Evolutionary conservation across 2,113 vertebrate species (phyloP).

Genomic region (Eretmochelys imbricata): DNA sequence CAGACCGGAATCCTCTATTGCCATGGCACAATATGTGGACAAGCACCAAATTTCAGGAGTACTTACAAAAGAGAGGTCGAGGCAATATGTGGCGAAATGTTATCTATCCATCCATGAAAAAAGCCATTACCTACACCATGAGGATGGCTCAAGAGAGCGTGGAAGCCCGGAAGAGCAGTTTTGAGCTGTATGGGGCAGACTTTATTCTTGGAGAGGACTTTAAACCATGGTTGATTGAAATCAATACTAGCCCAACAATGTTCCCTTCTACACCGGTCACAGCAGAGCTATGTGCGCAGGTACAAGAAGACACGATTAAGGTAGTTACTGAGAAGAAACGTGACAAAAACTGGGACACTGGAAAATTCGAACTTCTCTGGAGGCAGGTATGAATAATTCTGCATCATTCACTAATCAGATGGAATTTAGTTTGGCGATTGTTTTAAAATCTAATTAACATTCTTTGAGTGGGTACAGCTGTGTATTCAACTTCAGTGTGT

Average conservation of each 20-base stretch:
- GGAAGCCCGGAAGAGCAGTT: slow-evolving; percentile 67
- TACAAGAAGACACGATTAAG: slow-evolving; percentile 72
- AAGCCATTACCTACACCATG: slow-evolving; percentile 43
- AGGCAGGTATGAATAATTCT: slow-evolving; percentile 13
- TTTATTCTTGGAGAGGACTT: slow-evolving; percentile 69
- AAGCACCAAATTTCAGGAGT: slow-evolving; percentile 68
- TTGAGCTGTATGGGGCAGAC: slow-evolving; percentile 70
- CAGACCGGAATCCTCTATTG: slow-evolving; percentile 58
- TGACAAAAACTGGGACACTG: slow-evolving; percentile 55
- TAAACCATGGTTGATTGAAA: slow-evolving; percentile 71
- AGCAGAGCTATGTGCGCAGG: slow-evolving; percentile 35
- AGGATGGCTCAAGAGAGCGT: slow-evolving; percentile 48
- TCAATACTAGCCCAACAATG: slow-evolving; percentile 74
- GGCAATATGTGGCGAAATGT: slow-evolving; percentile 49
- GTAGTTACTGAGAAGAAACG: slow-evolving; percentile 57
- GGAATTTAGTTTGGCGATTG: background rate
- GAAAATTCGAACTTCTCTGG: slow-evolving; percentile 71
- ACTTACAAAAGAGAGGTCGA: slow-evolving; percentile 57
- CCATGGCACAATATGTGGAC: slow-evolving; percentile 73
- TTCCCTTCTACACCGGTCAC: slow-evolving; percentile 55
- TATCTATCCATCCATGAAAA: slow-evolving; percentile 75
- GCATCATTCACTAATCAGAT: background rate
- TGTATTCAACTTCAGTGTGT: background rate
- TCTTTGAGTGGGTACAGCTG: background rate
- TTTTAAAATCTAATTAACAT: background rate